Conservation (phyloP, 2,113 vertebrate species). For the Centropus bengalensis region DNA sequence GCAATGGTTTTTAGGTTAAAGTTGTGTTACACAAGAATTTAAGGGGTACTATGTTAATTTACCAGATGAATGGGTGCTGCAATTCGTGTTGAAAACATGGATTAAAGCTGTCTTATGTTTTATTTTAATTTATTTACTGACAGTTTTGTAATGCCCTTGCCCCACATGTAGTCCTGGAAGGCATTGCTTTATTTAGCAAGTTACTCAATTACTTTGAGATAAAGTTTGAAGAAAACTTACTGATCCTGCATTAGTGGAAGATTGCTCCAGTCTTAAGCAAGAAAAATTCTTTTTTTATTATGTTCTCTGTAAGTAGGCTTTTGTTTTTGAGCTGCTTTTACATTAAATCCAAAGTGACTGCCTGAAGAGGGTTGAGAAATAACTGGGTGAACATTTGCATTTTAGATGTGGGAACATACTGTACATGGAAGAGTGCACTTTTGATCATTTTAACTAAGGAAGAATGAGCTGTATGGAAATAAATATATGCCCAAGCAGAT, state of each 20-base stretch:
- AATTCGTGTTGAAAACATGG: not conserved
- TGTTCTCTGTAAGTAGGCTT: not conserved
- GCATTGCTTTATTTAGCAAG: not conserved
- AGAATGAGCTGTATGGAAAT: not conserved
- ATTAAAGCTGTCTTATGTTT: not conserved
- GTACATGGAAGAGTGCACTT: not conserved
- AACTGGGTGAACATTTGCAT: rapidly evolving
- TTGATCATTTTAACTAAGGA: not conserved
- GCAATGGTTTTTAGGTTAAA: not conserved
- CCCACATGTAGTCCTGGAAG: not conserved
- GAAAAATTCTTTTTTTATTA: not conserved
- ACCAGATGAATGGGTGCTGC: not conserved
- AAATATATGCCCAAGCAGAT: not conserved
- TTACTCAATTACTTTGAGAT: not conserved
- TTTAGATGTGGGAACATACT: not conserved
- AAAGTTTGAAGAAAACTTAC: not conserved
- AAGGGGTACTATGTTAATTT: not conserved
- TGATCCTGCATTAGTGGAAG: not conserved
- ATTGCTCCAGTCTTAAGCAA: not conserved
- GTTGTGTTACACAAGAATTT: not conserved
- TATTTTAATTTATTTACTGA: not conserved
- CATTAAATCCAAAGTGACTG: not conserved
- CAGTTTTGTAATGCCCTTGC: not conserved
- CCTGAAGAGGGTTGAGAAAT: not conserved
- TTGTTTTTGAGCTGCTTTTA: not conserved